phyloP scores from a whole-genome alignment of 2,888 invertebrate species.

The Corbicula japonica region DNA sequence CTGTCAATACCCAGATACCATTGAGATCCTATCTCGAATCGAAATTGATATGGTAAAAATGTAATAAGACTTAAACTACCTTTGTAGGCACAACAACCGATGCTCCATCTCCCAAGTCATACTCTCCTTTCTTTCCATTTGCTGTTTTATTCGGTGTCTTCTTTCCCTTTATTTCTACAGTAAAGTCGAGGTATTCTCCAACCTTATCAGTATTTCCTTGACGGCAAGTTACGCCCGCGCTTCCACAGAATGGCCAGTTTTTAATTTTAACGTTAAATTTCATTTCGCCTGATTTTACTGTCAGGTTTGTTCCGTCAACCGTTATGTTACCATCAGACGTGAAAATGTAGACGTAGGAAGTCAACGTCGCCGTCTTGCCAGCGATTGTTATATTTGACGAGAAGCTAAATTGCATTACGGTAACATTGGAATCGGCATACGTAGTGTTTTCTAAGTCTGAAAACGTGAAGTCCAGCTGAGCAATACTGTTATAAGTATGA shows the following conservation, averaged over 20 bases:
- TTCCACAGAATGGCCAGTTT: constrained; percentile 59
- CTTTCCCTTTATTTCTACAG: constrained; percentile 49
- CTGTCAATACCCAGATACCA: no score
- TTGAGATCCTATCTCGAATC: no score
- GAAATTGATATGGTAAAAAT: no score
- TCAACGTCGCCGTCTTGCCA: constrained; percentile 13
- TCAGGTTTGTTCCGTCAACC: constrained; percentile 27
- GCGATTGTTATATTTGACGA: constrained; percentile 12
- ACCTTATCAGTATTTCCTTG: no score
- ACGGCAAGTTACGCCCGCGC: constrained; percentile 3
- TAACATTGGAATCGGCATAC: constrained; percentile 36
- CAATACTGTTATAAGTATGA: constrained; percentile 46
- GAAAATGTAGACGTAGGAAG: constrained; percentile 50
- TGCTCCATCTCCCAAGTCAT: constrained; percentile 39
- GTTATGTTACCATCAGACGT: constrained; percentile 45
- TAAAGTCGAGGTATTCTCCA: constrained; percentile 49
- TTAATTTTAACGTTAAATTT: constrained; percentile 60
- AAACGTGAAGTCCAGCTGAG: constrained; percentile 36
- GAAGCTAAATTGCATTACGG: constrained; percentile 45
- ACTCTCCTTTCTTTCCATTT: constrained; percentile 4
- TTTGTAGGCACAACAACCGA: constrained; percentile 46
- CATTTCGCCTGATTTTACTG: constrained; percentile 43
- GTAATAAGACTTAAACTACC: constrained; percentile 23
- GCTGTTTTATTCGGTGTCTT: neutral
- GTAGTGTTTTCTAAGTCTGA: constrained; percentile 14